Evolutionary conservation across 2,888 invertebrate genomes (phyloP).

Genomic region (Phlogophora meticulosa): DNA sequence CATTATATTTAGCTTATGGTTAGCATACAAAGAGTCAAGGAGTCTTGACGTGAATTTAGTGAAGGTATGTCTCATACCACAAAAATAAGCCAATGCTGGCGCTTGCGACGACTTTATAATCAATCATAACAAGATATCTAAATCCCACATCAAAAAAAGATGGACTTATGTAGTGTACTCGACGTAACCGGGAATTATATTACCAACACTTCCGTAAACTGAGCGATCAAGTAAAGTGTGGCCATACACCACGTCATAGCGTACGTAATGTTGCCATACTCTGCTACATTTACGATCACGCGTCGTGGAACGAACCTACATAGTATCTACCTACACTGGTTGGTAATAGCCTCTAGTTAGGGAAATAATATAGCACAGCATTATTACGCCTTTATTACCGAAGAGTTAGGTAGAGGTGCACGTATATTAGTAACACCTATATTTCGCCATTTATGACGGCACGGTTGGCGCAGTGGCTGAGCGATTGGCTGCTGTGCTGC

Average conservation of each 20-base stretch:
- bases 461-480: too few relatives aligned
- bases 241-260: conserved; percentile 32
- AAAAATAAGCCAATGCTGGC: too few relatives aligned
- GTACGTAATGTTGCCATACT: conserved; percentile 10
- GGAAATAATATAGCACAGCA: neutral
- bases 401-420: too few relatives aligned
- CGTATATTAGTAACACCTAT: too few relatives aligned
- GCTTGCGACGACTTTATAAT: neutral
- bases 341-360: conserved; percentile 7
- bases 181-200: conserved; percentile 4
- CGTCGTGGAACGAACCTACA: conserved; percentile 20
- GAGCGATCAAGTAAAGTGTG: conserved; percentile 42
- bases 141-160: neutral
- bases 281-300: conserved; percentile 38
- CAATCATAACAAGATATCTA: neutral
- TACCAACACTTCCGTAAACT: conserved; percentile 28
- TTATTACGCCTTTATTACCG: neutral
- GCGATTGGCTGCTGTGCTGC: too few relatives aligned
- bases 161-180: neutral
- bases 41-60: neutral
- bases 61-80: too few relatives aligned
- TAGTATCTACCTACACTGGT: conserved; percentile 12
- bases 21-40: too few relatives aligned
- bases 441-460: too few relatives aligned
- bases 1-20: too few relatives aligned